Base-by-base conservation (phyloP, 2,113 vertebrate species). In the Alethe castanea region DNA sequence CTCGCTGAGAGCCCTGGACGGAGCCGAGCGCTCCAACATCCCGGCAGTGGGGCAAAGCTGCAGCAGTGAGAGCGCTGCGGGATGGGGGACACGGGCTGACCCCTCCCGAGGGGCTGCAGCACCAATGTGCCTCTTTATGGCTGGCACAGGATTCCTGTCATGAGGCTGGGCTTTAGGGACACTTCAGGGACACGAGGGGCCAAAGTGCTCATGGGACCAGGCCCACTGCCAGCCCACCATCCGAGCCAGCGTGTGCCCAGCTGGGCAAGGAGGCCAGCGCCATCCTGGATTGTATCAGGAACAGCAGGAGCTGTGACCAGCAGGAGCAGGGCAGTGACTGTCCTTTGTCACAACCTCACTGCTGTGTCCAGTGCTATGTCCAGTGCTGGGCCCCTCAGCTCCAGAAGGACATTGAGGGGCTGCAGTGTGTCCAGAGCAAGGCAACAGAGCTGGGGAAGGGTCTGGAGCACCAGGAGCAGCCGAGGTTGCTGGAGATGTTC, bases 71-170 rank as follows among this genome's bases (percentile, higher is more conserved):
- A 26, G 42, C 0, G 1, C 29, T 36, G 59, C 1, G 7, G 59
- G 52, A 15, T 1, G 10, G 5, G 25, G 38, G 11, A 36, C 62
- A 26, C 0, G 7, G 25, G 50, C 50, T 57, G 76, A 19, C 14
- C 50, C 35, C 25, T 56, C 20, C 42, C 5, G 1, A 57, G 36
- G 48, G 26, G 11, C 31, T 25, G 26, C 44, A 29, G 29, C 40
- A 40, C 0, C 0, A 31, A 19, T 0, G 0, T 2, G 2, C 23
- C 29, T 19, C 40, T 12, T 28, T 5, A 8, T 2, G 26, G 26
- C 59, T 28, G 76, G 26, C 36, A 65, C 23, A 33, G 31, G 52
- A 44, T 28, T 19, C 44, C 44, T 28, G 52, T 5, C 22, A 8
- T 7, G 23, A 59, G 19, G 22, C 0, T 35, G 85, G 56, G 56